Evolutionary conservation across 2,888 invertebrate species (phyloP).

Genomic region (Sinohyriopsis cumingii): DNA sequence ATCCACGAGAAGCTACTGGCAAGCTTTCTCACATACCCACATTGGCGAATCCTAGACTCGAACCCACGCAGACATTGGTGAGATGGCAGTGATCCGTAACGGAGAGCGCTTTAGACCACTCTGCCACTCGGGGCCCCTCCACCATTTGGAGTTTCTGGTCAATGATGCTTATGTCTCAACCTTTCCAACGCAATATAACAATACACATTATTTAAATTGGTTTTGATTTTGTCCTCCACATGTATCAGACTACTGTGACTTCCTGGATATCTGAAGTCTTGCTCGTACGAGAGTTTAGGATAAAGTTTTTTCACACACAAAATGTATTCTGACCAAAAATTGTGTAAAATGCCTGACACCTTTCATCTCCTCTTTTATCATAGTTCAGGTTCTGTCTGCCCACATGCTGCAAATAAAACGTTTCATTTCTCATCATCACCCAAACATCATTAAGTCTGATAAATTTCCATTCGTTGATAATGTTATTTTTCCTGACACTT

Average conservation of each 20-base stretch:
- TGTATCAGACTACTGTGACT: no score
- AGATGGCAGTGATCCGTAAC: no score
- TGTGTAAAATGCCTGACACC: conserved; percentile 9
- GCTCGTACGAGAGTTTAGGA: conserved; percentile 31
- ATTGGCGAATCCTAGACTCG: no score
- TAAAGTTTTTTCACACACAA: conserved; percentile 28
- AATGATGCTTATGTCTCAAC: not conserved
- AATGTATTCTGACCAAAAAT: not conserved
- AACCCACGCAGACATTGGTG: no score
- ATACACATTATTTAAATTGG: not conserved
- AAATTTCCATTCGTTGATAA: conserved; percentile 18
- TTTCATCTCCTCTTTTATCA: conserved; percentile 12
- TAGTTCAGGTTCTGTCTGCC: conserved; percentile 9
- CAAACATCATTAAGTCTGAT: conserved; percentile 31
- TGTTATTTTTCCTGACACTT: no score
- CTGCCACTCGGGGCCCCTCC: no score
- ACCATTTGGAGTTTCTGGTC: not conserved
- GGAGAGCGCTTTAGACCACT: no score
- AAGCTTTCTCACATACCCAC: no score
- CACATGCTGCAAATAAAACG: conserved; percentile 33
- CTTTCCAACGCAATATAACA: not conserved
- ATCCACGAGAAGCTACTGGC: no score
- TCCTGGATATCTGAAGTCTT: conserved; percentile 27
- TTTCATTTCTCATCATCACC: conserved; percentile 30
- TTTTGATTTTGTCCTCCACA: not conserved